Base-by-base conservation (phyloP, 2,113 vertebrate genomes). In the Hydropotes inermis region DNA sequence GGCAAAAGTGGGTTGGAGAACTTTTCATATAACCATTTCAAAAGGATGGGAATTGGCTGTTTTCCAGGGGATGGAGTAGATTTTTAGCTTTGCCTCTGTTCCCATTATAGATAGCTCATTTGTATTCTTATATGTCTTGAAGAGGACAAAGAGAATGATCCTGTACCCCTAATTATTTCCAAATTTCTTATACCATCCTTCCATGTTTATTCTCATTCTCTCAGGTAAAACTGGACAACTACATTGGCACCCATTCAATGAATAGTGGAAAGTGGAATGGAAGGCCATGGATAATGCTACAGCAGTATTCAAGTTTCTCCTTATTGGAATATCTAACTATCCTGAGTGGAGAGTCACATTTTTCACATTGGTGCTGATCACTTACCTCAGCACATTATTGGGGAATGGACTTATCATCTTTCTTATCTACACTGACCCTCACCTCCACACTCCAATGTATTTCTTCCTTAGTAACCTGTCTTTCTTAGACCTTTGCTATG, bases 381-480 rank as follows among this genome's bases (percentile, higher is more conserved):
- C 93, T 50, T 98, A 96, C 25, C 28, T 98, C 43, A 74, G 64
- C 28, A 96, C 82, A 5, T 25, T 97, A 7, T 27, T 96, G 43
- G 93, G 93, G 23, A 97, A 98, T 45, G 45, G 74, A 76, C 25
- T 96, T 30, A 97, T 94, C 58, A 86, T 97, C 60, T 76, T 96
- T 60, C 88, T 97, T 27, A 96, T 98, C 12, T 30, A 43, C n/a
- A 30, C 9, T 76, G 95, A 97, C 21, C 17, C 74, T 52, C 78
- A 64, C 19, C 96, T 98, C 45, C 95, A 97, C 87, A 98, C 79
- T 39, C 97, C 95, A 57, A 89, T 98, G 94, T 98, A 98, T 33
- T 98, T 97, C 82, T 97, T 97, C 74, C 95, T 98, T 84, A 90
- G 83, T 87, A 96, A 97, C 45, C 87, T 98, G 16, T 97, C 98